Conservation (phyloP, 1,140 invertebrate species). For the Drosophila baimaii region DNA sequence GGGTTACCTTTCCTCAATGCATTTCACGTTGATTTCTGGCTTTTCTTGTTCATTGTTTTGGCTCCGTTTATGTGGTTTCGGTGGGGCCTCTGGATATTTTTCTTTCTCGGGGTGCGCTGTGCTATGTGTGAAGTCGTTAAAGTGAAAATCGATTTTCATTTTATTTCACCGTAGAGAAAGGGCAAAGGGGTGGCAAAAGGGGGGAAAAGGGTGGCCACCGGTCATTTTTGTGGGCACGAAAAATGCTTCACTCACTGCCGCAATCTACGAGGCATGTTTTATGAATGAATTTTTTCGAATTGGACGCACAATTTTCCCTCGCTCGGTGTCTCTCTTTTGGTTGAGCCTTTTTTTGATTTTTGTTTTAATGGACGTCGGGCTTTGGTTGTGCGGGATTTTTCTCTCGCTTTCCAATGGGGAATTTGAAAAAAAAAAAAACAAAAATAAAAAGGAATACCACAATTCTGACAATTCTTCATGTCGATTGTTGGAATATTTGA, state of each 20-base stretch:
- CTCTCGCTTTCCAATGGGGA: constrained; percentile 15
- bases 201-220: constrained; percentile 2
- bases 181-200: neutral
- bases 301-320: constrained; percentile 69
- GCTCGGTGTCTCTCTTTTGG: constrained; percentile 29
- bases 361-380: constrained; percentile 53
- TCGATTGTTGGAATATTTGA: constrained; percentile 72
- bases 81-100: constrained; percentile 59
- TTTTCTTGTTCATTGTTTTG: constrained; percentile 62
- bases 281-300: constrained; percentile 81
- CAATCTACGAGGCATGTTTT: constrained; percentile 76
- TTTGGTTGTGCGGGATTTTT: constrained; percentile 33
- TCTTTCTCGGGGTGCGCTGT: constrained; percentile 46
- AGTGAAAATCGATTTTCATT: constrained; percentile 79
- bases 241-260: constrained; percentile 68
- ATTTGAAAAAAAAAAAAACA: constrained; percentile 23
- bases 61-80: constrained; percentile 67
- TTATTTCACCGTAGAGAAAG: constrained; percentile 60
- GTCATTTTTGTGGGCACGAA: constrained; percentile 51
- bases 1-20: constrained; percentile 59
- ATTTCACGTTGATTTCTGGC: constrained; percentile 54
- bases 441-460: constrained; percentile 25
- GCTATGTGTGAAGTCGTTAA: constrained; percentile 79
- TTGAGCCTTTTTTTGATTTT: constrained; percentile 25
- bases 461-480: constrained; percentile 30